phyloP scores from a whole-genome alignment of 2,113 vertebrate genomes.

The Sturnira hondurensis region DNA sequence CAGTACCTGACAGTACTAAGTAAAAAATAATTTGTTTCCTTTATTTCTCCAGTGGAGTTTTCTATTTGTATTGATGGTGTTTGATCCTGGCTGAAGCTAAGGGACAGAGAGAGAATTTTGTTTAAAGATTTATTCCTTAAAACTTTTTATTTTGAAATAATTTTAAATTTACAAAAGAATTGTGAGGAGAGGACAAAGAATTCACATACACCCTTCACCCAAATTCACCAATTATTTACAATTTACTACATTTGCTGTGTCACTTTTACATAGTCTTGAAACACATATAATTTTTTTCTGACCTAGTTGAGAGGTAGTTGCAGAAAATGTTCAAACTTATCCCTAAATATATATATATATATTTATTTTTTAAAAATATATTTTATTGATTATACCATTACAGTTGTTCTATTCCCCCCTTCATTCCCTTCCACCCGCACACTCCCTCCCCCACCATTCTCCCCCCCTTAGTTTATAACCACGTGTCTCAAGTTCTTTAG shows the following conservation, averaged over 20 bases:
- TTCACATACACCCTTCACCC: neutral
- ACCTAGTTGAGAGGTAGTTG: neutral
- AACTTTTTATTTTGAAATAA: constrained; percentile 29
- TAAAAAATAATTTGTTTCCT: neutral
- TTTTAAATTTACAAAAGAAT: constrained; percentile 14
- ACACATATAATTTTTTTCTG: neutral
- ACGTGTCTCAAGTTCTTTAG: no score
- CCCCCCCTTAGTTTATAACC: no score
- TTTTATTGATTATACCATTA: no score
- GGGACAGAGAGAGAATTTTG: neutral
- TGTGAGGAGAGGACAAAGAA: neutral
- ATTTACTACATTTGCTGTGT: neutral
- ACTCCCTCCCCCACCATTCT: no score
- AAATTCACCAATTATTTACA: neutral
- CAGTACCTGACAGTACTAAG: neutral
- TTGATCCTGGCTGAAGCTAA: constrained; percentile 6
- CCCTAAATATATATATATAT: no score
- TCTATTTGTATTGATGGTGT: neutral
- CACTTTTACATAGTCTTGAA: neutral
- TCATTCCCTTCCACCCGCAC: no score
- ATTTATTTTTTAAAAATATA: no score
- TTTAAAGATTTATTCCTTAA: neutral
- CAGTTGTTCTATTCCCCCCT: no score
- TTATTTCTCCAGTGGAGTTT: neutral
- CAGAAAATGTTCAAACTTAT: neutral